Conservation (phyloP, 2,888 invertebrate species). For the Ophioninae sp. region DNA sequence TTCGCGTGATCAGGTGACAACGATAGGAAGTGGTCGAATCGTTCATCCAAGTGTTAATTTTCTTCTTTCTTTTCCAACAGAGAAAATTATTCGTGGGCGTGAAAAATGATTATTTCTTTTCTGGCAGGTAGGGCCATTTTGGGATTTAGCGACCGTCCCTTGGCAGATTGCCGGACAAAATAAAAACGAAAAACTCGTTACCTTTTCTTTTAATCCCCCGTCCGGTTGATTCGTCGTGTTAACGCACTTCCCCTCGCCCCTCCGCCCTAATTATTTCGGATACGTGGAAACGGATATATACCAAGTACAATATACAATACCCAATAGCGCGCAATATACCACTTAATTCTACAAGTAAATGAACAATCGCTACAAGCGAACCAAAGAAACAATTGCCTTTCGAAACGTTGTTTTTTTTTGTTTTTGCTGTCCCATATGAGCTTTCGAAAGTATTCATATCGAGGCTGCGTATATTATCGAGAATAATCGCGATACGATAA, state of each 20-base stretch:
- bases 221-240: slow-evolving; percentile 14
- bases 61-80: not conserved
- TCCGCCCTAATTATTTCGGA: slow-evolving; percentile 11
- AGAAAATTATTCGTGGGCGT: not conserved
- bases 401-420: not conserved
- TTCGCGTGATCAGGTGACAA: not conserved
- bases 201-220: slow-evolving; percentile 12
- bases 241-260: slow-evolving; percentile 2
- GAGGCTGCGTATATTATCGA: slow-evolving; percentile 54
- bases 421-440: slow-evolving; percentile 6
- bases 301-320: slow-evolving; percentile 59
- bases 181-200: slow-evolving; percentile 11
- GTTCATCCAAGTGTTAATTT: not conserved
- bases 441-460: slow-evolving; percentile 46
- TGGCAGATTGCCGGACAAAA: slow-evolving; percentile 17
- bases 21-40: slow-evolving; percentile 54
- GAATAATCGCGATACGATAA: slow-evolving; percentile 73
- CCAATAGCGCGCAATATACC: slow-evolving; percentile 44
- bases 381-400: slow-evolving; percentile 48
- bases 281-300: slow-evolving; percentile 14
- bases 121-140: not conserved
- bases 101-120: not conserved
- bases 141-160: slow-evolving; percentile 33
- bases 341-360: slow-evolving; percentile 68
- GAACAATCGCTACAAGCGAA: slow-evolving; percentile 75